Evolutionary conservation across 2,113 vertebrate genomes (phyloP).

Genomic region (Urocolius indicus): DNA sequence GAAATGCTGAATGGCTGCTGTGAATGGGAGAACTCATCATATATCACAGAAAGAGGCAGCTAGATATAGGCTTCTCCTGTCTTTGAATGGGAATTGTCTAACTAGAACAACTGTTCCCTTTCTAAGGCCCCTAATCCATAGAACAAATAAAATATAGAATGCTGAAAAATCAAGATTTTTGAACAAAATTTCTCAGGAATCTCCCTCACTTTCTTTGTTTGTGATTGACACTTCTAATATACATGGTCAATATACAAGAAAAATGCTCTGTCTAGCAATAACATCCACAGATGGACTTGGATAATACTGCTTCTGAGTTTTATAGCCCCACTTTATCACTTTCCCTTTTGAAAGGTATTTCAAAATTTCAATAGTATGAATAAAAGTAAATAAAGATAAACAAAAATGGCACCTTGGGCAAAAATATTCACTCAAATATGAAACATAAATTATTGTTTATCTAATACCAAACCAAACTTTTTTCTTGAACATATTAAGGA

Average conservation of each 20-base stretch:
- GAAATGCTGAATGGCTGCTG: not conserved
- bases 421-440: not conserved
- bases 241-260: not conserved
- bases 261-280: not conserved
- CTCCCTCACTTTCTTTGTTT: not conserved
- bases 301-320: not conserved
- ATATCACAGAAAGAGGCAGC: not conserved
- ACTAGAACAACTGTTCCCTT: not conserved
- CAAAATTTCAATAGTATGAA: not conserved
- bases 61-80: not conserved
- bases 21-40: not conserved
- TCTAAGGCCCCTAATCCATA: not conserved
- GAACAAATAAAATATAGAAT: not conserved
- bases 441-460: not conserved
- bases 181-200: not conserved
- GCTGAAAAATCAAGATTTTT: not conserved
- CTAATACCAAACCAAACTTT: not conserved
- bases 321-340: not conserved
- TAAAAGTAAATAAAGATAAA: not conserved
- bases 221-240: not conserved
- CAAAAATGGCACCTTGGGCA: not conserved
- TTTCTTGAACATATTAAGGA: not conserved
- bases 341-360: not conserved
- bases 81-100: not conserved
- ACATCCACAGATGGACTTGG: not conserved